Evolutionary conservation across 2,797 vertebrate genomes (phyloP), one percentile per base, ranked within the genome.

Genomic region (Peromyscus aztecus): DNA sequence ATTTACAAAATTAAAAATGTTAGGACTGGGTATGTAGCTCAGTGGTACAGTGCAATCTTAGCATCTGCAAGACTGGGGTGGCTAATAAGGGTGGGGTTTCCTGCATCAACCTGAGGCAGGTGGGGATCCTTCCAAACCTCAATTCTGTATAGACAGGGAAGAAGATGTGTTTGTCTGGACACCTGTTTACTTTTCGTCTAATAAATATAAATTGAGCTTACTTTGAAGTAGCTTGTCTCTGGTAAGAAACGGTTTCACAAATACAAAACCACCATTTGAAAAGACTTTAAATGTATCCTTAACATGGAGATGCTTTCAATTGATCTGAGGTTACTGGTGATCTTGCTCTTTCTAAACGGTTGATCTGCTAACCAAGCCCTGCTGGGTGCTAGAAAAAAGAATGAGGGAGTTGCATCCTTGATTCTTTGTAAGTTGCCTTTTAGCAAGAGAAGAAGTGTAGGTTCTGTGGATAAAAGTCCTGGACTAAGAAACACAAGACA

Each of bases 171-270:
- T 52, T 52, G 77, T 63, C 83, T 67, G 37, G 88, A 43, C 0
- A 16, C 7, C 10, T 89, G 12, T 82, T 76, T 94, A 29, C 89
- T 87, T 97, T 92, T 89, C 29, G 75, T 13, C 92, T 76, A 95
- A 80, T 81, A 91, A 73, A 55, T 93, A 92, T 83, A 80, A 94
- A 95, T 85, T 84, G 55, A 95, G 14, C 65, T 95, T 46, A 49
- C 90, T 82, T 89, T 94, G 85, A 85, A 95, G 14, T 40, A 57
- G 21, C 21, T 82, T 31, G 29, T 13, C 52, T 83, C 63, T 89
- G 37, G 76, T 84, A 29, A 94, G 52, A 93, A 87, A 76, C 4
- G 46, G 16, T 91, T 59, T 63, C 78, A 82, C 43, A 67, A 78
- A 78, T 49, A 96, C 67, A 71, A 12, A 92, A 75, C 77, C 46